Evolutionary conservation across 2,113 vertebrate species (phyloP), one percentile per base, ranked within the genome.

Genomic region (Chlorocebus sabaeus): DNA sequence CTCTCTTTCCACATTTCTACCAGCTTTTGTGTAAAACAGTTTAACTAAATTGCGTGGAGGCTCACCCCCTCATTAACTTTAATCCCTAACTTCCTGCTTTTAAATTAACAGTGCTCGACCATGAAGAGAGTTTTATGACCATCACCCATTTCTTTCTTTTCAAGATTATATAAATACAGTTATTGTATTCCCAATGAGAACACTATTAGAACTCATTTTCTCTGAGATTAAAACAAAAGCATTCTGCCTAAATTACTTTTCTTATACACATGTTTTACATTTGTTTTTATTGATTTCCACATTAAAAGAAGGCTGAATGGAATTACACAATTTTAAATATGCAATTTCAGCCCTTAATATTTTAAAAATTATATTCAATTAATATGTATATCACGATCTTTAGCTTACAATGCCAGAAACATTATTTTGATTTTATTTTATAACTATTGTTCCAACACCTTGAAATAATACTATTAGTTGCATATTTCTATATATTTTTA

Each of bases 81-180:
- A 98, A 97, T 94, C 2, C 7, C 38, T 96, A 78, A 30, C 1
- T 97, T 90, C 68, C 84, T 81, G 64, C 68, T 98, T 98, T 97
- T 95, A 35, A 93, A 91, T 97, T 95, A 75, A 95, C 92, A 96
- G 50, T 68, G 78, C 32, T 11, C 1, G 30, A 84, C 22, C 97
- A 27, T 83, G 57, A 70, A 88, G 78, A 87, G 55, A 72, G 2
- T 52, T 97, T 98, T 98, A 93, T 94, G 30, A 11, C 8, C 6
- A 43, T 97, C 81, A 97, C 90, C 94, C 82, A 92, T 98, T 93
- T 98, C 18, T 96, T 97, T 89, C 27, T 81, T 98, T 97, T 97
- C 87, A 27, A 96, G 30, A 94, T 43, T 97, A 14, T 59, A 93
- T 72, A 97, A 70, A 96, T 97, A 88, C 32, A 97, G 18, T 67